phyloP scores from a whole-genome alignment of 2,113 vertebrate species.

The Sclerurus mexicanus region DNA sequence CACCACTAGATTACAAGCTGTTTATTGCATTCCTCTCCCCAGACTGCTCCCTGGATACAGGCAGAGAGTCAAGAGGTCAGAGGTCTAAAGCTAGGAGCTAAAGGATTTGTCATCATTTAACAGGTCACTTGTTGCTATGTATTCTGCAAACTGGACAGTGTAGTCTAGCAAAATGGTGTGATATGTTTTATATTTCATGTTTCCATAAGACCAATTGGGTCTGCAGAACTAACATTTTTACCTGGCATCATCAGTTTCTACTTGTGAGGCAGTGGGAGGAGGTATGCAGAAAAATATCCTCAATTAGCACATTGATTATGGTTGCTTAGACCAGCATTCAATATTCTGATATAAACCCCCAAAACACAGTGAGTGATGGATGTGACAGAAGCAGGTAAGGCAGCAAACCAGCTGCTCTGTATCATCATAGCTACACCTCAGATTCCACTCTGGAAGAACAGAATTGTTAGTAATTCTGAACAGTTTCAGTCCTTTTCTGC shows the following conservation, averaged over 20 bases:
- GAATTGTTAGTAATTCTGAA: neutral
- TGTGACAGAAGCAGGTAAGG: neutral
- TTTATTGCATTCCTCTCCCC: slow-evolving; percentile 76
- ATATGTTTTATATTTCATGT: neutral
- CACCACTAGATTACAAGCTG: slow-evolving; percentile 71
- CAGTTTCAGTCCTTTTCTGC: neutral
- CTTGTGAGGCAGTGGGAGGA: neutral
- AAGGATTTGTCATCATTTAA: slow-evolving; percentile 79
- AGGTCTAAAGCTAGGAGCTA: slow-evolving; percentile 78
- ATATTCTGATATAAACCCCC: neutral
- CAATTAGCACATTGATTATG: neutral
- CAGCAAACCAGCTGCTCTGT: neutral
- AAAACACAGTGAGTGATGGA: neutral
- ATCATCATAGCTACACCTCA: neutral
- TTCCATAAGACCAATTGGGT: neutral
- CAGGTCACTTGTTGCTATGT: slow-evolving; percentile 71
- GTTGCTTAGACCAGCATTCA: neutral
- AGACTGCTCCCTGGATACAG: slow-evolving; percentile 73
- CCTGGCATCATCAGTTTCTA: neutral
- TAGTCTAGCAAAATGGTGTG: neutral
- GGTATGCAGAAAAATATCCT: neutral
- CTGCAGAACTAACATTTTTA: neutral
- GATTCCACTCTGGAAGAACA: neutral
- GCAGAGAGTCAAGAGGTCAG: slow-evolving; percentile 77
- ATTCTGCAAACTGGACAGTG: slow-evolving; percentile 12